Base-by-base conservation (phyloP, 2,113 vertebrate species). In the Brachionichthys hirsutus region DNA sequence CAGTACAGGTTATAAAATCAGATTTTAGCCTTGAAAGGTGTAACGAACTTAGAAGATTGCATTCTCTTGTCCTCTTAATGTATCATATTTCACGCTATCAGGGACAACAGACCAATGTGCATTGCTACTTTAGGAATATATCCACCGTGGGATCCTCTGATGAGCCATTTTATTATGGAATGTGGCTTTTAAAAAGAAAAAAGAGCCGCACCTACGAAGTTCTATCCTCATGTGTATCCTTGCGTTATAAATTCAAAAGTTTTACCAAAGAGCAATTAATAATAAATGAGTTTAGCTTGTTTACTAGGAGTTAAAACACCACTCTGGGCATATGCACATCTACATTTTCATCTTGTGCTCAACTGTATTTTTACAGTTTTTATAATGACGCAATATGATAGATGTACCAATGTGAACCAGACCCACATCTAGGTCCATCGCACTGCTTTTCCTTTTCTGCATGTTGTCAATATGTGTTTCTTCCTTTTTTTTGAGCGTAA, bases 181-280 rank as follows among this genome's bases (percentile, higher is more conserved):
- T 45, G 38, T 59, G 34, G n/a, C 18, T 48, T 60, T 40, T 45
- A 44, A 53, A 57, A 58, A 77, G 48, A 61, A 30, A 30, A n/a
- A 30, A 30, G 24, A 30, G 55, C 51, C 51, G 36, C 40, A 7
- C 35, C n/a, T 18, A 30, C 18, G 41, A 20, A 56, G 24, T 44
- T 49, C 18, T 19, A 35, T 42, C 57, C 62, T 53, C 44, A 13
- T 38, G 55, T 68, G 64, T 64, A 47, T 67, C 58, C 63, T 64
- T 44, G 60, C 40, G 62, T 64, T 69, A 56, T 14, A 64, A 54
- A 81, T 69, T 74, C 14, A 69, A 64, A 48, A 41, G 43, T 43
- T 44, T 12, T 45, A 62, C 62, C 56, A 45, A 36, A 22, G 19
- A 35, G 53, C 12, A 18, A 36, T 74, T 17, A 62, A 79, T 70